Evolutionary conservation across 2,888 invertebrate genomes (phyloP).

Genomic region (Allygus modestus): DNA sequence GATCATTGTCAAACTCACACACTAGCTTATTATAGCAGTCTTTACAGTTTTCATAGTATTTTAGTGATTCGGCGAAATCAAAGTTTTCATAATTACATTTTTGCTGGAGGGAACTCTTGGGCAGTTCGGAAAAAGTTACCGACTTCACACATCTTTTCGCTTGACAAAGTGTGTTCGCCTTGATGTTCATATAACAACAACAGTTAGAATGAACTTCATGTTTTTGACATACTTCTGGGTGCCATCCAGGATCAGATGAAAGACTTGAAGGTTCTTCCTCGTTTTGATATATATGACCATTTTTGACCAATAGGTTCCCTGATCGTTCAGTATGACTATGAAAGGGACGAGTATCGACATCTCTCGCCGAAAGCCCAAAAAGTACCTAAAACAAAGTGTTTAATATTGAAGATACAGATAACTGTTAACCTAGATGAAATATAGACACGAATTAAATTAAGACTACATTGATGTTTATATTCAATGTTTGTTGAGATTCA

Average conservation of each 20-base stretch:
- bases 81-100: conserved; percentile 75
- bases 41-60: conserved; percentile 88
- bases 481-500: too few species aligned
- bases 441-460: too few species aligned
- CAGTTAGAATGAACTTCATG: conserved; percentile 1
- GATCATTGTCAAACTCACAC: conserved; percentile 8
- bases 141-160: conserved; percentile 24
- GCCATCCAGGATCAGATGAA: conserved; percentile 40
- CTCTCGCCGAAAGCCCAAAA: background rate
- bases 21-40: conserved; percentile 74
- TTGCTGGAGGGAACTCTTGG: conserved; percentile 74
- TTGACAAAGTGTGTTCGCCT: conserved; percentile 25
- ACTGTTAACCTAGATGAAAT: too few species aligned
- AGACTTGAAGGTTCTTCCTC: conserved; percentile 45
- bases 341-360: background rate
- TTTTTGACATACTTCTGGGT: background rate
- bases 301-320: background rate
- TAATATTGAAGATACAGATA: too few species aligned
- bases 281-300: background rate
- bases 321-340: background rate
- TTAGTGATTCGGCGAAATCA: conserved; percentile 86
- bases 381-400: background rate
- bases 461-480: too few species aligned
- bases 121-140: conserved; percentile 71
- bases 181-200: conserved; percentile 31